A percentile compares a stretch with the other conserved stretches of the same genome.
Conservation (phyloP, 2,888 invertebrate species). For the Heliconius ismenius region DNA sequence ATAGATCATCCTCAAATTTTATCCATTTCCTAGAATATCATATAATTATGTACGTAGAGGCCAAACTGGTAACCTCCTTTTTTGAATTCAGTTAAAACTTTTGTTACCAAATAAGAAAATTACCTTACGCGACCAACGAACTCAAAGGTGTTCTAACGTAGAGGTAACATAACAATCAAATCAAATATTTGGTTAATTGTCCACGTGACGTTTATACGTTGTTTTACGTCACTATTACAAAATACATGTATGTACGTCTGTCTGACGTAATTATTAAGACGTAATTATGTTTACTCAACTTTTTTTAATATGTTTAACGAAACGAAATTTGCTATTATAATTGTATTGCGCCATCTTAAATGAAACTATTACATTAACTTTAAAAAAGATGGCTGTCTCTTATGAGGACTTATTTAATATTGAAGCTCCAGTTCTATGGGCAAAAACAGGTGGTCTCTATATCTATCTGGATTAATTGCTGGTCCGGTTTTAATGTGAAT, state of each 20-base stretch:
- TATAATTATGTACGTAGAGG: no score
- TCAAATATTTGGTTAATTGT: conserved; percentile 53
- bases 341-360: conserved; percentile 37
- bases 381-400: background rate
- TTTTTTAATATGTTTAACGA: conserved; percentile 28
- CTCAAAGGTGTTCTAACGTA: background rate
- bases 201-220: conserved; percentile 42
- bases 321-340: conserved; percentile 37
- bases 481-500: conserved; percentile 7
- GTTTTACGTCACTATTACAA: conserved; percentile 50
- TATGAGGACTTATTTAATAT: background rate
- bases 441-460: conserved; percentile 15
- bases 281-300: conserved; percentile 44
- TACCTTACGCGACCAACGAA: conserved; percentile 8
- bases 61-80: no score
- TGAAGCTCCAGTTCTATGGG: background rate
- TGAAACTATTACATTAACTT: conserved; percentile 15
- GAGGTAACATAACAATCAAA: conserved; percentile 26
- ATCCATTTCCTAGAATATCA: no score
- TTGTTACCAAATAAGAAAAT: background rate
- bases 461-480: conserved; percentile 21
- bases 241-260: conserved; percentile 29
- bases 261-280: conserved; percentile 43
- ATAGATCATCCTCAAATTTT: background rate
- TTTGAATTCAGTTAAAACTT: background rate